Base-by-base conservation (phyloP, 2,888 invertebrate genomes). In the Sarcophaga subvicina region DNA sequence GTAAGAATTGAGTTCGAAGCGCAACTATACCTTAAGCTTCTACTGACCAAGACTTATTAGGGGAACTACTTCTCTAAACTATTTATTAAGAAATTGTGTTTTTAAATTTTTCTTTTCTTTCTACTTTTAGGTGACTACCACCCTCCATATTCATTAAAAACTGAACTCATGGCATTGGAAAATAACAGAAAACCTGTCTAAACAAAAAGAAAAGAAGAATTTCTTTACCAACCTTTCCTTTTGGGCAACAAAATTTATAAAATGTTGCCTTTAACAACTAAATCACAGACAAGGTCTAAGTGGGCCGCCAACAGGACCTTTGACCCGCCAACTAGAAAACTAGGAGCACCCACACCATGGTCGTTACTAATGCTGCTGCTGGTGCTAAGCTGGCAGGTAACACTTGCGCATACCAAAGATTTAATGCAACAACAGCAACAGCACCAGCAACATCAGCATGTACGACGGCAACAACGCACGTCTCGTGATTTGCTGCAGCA, bases 341-440 rank as follows among this genome's bases (percentile, higher is more conserved):
- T 84, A 45, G 37, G 37, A 72, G 12, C 77, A 66, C 59, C 54
- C 72, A 60, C 25, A 73, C 6, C 47, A 60, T 37, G 79, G 63
- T 81, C 60, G 8, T 37, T 37, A 37, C 37, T 37, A 37, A 37
- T 37, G 37, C 2, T 81, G 14, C 59, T 71, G 8, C 37, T 78
- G 22, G 17, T 80, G 64, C 67, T 87, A 64, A 72, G 59, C 84
- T 79, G 71, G 67, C 87, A 64, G 73, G 81, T 78, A 88, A 78
- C 87, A 75, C 71, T 71, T 66, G 71, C 85, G 54, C 72, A 87
- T 88, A 75, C 88, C 89, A 78, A 89, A 88, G 77, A 88, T 83
- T 73, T 90, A 88, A 69, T 86, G 88, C 88, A 89, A 20, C 89
- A 88, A 69, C 80, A 86, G 37, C 83, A 80, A 20, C 71, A 86